A percentile compares a stretch with the other conserved stretches of the same genome.
Conservation (phyloP, 2,797 vertebrate genomes). For the Catharus ustulatus region DNA sequence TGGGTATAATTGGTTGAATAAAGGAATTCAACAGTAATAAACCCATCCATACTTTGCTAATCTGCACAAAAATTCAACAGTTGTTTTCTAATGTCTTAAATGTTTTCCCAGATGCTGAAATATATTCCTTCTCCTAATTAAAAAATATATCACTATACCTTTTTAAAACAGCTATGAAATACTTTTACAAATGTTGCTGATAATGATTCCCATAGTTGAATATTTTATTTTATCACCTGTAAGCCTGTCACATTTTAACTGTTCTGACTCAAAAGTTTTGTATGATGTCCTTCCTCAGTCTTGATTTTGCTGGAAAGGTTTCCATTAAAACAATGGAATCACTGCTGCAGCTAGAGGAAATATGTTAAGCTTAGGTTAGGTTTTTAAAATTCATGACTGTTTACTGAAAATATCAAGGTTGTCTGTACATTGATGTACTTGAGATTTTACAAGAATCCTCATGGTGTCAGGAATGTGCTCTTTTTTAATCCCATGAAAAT, state of each 20-base stretch:
- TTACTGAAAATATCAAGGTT: neutral
- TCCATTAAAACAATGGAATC: neutral
- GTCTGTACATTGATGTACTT: neutral
- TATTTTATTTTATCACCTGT: neutral
- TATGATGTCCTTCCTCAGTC: neutral
- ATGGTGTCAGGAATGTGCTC: neutral
- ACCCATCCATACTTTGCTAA: neutral
- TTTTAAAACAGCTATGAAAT: neutral
- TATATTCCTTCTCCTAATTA: neutral
- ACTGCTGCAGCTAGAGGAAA: neutral
- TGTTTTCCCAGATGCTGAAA: neutral
- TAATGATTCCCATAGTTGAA: neutral
- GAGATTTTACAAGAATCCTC: neutral
- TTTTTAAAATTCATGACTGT: neutral
- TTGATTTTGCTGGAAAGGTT: neutral
- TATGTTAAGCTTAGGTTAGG: neutral
- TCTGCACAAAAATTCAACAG: neutral
- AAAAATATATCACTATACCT: neutral
- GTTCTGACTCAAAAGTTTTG: neutral
- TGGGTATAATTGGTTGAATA: neutral
- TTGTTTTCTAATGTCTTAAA: neutral
- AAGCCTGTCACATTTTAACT: neutral
- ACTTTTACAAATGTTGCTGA: neutral
- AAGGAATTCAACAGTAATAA: neutral
- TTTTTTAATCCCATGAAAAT: neutral